A percentile compares a stretch with the other conserved stretches of the same genome.
phyloP scores from a whole-genome alignment of 2,797 vertebrate species.

The Lepilemur septentrionalis region DNA sequence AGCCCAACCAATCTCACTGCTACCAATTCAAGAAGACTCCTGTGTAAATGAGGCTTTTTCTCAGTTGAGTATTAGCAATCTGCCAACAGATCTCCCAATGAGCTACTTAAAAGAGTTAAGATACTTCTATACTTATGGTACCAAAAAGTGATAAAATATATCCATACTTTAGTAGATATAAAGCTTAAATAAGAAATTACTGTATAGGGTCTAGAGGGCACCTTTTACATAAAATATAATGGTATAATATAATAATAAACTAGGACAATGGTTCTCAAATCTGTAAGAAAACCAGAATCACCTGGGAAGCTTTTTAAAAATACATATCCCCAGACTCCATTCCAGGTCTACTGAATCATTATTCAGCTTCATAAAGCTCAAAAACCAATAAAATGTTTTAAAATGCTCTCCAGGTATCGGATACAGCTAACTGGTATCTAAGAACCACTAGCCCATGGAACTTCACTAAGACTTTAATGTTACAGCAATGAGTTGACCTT shows the following conservation, averaged over 20 bases:
- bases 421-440: neutral
- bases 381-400: neutral
- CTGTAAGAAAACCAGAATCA: conserved; percentile 6
- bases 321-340: neutral
- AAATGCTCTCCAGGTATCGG: neutral
- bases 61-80: neutral
- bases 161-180: neutral
- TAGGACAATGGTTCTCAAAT: conserved; percentile 17
- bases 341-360: neutral
- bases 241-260: conserved; percentile 33
- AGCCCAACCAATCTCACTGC: neutral
- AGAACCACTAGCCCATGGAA: neutral
- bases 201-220: neutral
- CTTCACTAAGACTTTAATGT: neutral
- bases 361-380: neutral
- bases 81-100: neutral
- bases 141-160: conserved; percentile 9
- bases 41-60: neutral
- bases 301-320: conserved; percentile 12
- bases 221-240: conserved; percentile 33
- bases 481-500: neutral
- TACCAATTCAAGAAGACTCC: neutral
- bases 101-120: neutral
- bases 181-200: conserved; percentile 24
- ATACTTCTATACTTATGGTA: neutral